Evolutionary conservation across 1,140 invertebrate species (phyloP), one percentile per base, ranked within the genome.

Genomic region (Microplitis demolitor): DNA sequence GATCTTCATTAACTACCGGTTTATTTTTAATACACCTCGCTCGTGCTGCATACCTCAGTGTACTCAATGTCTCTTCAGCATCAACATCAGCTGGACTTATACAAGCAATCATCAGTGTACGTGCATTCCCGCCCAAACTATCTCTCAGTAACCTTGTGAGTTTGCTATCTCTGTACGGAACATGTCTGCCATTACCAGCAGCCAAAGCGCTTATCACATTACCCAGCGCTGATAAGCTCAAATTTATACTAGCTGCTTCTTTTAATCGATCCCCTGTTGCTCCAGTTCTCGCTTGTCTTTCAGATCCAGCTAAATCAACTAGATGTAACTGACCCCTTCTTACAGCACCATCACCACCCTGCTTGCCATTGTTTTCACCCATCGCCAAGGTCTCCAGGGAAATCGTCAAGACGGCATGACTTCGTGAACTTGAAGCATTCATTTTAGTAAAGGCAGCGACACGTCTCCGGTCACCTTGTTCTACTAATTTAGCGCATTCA

Each of bases 1-100:
- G 96, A 85, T 98, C 90, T 86, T 98, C 96, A 85, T 98, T 98
- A 8, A 98, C 93, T 79, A 91, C 92, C 0, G 96, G 96, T 78
- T 96, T 95, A 83, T 98, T 98, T 79, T 95, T 92, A 69, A 98
- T 98, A 80, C 96, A 97, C 84, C 98, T 96, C 4, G 96, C 97
- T 76, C 97, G 88, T 76, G 96, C 96, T 0, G 96, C 96, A 83
- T 94, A 96, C 63, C 75, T 88, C 4, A 98, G 83, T 0, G 96
- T 98, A 11, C 93, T 95, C 6, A 98, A 81, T 0, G 96, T 96
- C 86, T 98, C 97, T 75, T 98, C 95, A 74, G 93, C 96, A 82
- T 98, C 97, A 77, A 93, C 92, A 78, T 94, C 92, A 6, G 95
- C 94, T 0, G 96, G 96, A 51, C 95, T 96, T 0, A 98, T 89